Evolutionary conservation across 2,113 vertebrate genomes (phyloP).

Genomic region (Sylvia atricapilla): DNA sequence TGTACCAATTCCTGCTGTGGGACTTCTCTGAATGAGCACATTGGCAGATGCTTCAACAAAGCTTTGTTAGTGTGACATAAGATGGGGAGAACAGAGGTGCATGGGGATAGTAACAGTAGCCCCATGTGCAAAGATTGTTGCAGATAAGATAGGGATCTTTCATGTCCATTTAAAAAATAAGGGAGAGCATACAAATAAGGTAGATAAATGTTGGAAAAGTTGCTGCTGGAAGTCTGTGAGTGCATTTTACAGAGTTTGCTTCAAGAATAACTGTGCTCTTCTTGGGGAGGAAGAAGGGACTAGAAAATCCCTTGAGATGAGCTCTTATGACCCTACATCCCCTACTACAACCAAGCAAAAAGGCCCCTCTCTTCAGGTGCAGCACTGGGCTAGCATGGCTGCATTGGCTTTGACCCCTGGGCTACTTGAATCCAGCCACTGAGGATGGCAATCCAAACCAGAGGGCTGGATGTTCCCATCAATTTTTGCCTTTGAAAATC

Average conservation of each 20-base stretch:
- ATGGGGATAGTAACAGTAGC: rapidly evolving
- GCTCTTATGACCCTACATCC: neutral
- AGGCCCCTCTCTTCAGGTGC: neutral
- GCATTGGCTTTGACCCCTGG: neutral
- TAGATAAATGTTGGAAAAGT: rapidly evolving
- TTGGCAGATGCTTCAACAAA: neutral
- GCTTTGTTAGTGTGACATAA: rapidly evolving
- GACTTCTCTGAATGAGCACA: neutral
- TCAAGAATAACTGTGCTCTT: neutral
- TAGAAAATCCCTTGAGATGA: neutral
- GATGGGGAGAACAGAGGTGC: neutral
- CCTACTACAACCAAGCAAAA: neutral
- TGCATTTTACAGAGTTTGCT: neutral
- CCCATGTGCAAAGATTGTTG: neutral
- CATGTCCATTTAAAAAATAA: neutral
- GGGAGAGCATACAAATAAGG: rapidly evolving
- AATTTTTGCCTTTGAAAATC: neutral
- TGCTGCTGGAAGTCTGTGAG: neutral
- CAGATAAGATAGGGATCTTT: neutral
- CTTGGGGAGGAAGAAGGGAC: neutral
- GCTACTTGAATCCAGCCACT: neutral
- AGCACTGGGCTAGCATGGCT: neutral
- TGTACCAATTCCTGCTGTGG: neutral
- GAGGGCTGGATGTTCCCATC: neutral
- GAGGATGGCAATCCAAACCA: neutral